Evolutionary conservation across 2,113 vertebrate genomes (phyloP), one percentile per base, ranked within the genome.

Genomic region (Corythornis cristatus): DNA sequence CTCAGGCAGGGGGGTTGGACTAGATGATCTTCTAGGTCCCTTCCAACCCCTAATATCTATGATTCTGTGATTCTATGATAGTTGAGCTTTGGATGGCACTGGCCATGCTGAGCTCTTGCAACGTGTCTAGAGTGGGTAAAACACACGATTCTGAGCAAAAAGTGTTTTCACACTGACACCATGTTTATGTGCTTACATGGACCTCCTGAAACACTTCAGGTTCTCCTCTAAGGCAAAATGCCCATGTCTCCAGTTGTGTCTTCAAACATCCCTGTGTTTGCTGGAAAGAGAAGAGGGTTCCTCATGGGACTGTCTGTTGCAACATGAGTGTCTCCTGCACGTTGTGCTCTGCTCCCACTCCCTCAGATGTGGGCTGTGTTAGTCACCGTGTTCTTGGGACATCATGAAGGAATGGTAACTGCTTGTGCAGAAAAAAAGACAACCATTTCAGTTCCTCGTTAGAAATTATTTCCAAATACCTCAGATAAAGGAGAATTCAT

Each of bases 121-220:
- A 6, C 58, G 46, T 51, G 25, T 31, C 40, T 73, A 51, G 57
- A 66, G 42, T 45, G 71, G 33, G 46, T 83, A 71, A 84, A 73
- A 86, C 26, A 37, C 4, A 5, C 0, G 16, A 31, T 29, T 42
- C n/a, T 54, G 50, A 61, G 66, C 22, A 82, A 86, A 88, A 56
- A 8, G 28, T 51, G 67, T 26, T 94, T 93, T 90, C 81, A 73
- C 50, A 56, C 33, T 45, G 68, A 51, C 33, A 21, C 28, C 11
- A 2, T 7, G 3, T 45, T 87, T 57, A 54, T 22, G 15, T 18
- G 6, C 42, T 71, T 29, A 31, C 8, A 15, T 6, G 6, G 22
- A 40, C 23, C 53, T 53, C 0, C 0, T 42, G 45, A 78, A 78
- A 45, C 8, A 20, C 13, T 77, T 26, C 26, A 26, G 4, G 13